Evolutionary conservation across 1,140 invertebrate species (phyloP).

Genomic region (Zaprionus nigranus): DNA sequence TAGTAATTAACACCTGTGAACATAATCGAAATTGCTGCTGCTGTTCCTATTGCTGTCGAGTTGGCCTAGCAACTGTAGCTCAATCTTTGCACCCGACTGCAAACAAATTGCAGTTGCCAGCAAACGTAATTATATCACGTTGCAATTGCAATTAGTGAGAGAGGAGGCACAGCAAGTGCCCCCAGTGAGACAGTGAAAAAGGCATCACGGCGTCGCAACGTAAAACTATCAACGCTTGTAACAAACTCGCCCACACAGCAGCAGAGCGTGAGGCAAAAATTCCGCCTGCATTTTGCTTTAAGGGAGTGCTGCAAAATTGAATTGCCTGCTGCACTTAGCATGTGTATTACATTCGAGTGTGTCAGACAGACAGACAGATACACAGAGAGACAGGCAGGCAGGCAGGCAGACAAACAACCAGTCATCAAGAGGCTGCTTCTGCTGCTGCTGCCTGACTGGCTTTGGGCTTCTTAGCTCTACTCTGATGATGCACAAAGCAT

Average conservation of each 20-base stretch:
- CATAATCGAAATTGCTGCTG: slow-evolving; percentile 39
- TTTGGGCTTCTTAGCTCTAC: slow-evolving; percentile 29
- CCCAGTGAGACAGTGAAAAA: neutral
- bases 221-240: slow-evolving; percentile 11
- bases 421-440: neutral
- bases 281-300: slow-evolving; percentile 10
- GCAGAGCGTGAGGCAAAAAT: neutral
- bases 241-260: neutral
- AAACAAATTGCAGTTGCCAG: slow-evolving; percentile 67
- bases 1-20: slow-evolving; percentile 36
- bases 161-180: neutral
- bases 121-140: slow-evolving; percentile 73
- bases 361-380: neutral
- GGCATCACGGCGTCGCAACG: slow-evolving; percentile 5
- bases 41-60: neutral
- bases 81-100: slow-evolving; percentile 59
- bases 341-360: slow-evolving; percentile 37
- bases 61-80: slow-evolving; percentile 16
- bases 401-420: neutral
- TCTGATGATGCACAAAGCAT: slow-evolving; percentile 40
- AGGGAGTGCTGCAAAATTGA: slow-evolving; percentile 56
- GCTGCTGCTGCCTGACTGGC: neutral
- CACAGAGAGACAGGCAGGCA: neutral
- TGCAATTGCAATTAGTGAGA: slow-evolving; percentile 74
- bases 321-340: slow-evolving; percentile 73